Evolutionary conservation across 2,113 vertebrate genomes (phyloP).

Genomic region (Poeciliopsis occidentalis): DNA sequence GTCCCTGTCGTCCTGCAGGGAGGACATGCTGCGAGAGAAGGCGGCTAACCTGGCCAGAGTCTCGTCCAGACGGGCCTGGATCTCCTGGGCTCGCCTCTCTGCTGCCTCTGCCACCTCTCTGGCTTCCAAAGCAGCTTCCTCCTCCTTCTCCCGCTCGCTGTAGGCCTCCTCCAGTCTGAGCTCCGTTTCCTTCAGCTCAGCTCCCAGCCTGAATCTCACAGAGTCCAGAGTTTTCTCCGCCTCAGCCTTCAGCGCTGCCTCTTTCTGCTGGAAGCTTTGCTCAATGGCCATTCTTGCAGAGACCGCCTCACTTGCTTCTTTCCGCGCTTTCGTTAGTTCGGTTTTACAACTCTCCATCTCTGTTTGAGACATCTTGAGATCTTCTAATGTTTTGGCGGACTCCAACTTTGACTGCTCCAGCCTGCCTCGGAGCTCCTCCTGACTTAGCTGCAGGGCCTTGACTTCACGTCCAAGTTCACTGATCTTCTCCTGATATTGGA

Average conservation of each 20-base stretch:
- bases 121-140: conserved; percentile 77
- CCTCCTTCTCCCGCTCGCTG: conserved; percentile 80
- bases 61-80: conserved; percentile 86
- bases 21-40: conserved; percentile 95
- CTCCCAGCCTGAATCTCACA: conserved; percentile 86
- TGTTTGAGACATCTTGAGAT: conserved; percentile 73
- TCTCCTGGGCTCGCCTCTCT: conserved; percentile 80
- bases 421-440: conserved; percentile 81
- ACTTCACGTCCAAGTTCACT: conserved; percentile 86
- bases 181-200: conserved; percentile 84
- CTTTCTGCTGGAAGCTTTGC: conserved; percentile 71
- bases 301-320: conserved; percentile 80
- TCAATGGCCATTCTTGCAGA: conserved; percentile 79
- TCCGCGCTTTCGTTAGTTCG: conserved; percentile 84
- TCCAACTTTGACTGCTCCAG: conserved; percentile 75
- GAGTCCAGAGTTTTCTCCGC: conserved; percentile 86
- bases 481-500: conserved; percentile 91
- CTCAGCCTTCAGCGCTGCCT: conserved; percentile 84
- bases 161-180: conserved; percentile 83
- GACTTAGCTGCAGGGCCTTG: conserved; percentile 85
- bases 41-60: conserved; percentile 90
- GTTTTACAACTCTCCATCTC: conserved; percentile 83
- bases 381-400: conserved; percentile 74
- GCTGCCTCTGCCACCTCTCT: conserved; percentile 76
- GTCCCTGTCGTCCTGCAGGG: conserved; percentile 94